Percentiles rank a stretch among this genome's conserved stretches.
phyloP scores from a whole-genome alignment of 2,888 invertebrate genomes.

The Empis livida region DNA sequence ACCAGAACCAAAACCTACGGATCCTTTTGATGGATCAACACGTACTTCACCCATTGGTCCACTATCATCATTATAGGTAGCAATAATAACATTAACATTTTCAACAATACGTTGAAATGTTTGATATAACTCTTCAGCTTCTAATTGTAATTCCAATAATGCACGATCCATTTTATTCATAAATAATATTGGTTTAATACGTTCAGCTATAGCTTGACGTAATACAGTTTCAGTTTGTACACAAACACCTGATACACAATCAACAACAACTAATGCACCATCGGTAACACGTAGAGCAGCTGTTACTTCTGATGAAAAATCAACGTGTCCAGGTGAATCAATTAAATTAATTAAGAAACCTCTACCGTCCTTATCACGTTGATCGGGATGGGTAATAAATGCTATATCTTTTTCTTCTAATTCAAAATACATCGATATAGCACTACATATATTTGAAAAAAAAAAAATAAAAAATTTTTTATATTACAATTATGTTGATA shows the following conservation, averaged over 20 bases:
- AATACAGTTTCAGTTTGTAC: constrained; percentile 99
- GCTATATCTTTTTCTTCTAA: constrained; percentile 86
- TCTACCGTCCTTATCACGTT: constrained; percentile 77
- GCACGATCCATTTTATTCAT: constrained; percentile 99
- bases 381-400: constrained; percentile 83
- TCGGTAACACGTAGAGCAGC: constrained; percentile 99
- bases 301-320: constrained; percentile 99
- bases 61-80: constrained; percentile 93
- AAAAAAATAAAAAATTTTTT: constrained; percentile 12
- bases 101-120: constrained; percentile 99
- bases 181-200: constrained; percentile 99
- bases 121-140: constrained; percentile 94
- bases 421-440: constrained; percentile 99
- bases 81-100: constrained; percentile 99
- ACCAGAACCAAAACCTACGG: constrained; percentile 98
- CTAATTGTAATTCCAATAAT: constrained; percentile 90
- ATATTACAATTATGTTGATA: background rate
- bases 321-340: constrained; percentile 99
- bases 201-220: constrained; percentile 98
- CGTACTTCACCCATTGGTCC: constrained; percentile 99
- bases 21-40: constrained; percentile 96
- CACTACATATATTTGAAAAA: constrained; percentile 45
- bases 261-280: constrained; percentile 98
- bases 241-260: constrained; percentile 99
- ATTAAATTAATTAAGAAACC: constrained; percentile 99